A percentile compares a stretch with the other conserved stretches of the same genome.
These are phyloP conservation scores for Ochropacha duplaris DNA, from an alignment of 2,888 invertebrate species.

Conservation along the genomic window DNA sequence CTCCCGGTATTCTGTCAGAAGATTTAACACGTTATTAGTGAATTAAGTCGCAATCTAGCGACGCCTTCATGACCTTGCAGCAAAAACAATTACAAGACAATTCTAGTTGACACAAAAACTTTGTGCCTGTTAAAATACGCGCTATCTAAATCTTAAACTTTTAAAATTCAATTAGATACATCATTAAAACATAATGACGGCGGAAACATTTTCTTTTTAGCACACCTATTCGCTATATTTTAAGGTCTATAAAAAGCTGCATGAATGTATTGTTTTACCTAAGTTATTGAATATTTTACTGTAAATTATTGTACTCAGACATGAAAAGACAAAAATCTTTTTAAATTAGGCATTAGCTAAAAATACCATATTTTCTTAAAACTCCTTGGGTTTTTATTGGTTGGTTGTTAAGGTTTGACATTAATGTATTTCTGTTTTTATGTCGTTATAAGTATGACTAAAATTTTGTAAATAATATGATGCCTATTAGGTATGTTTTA, in stretches of 20 bases:
- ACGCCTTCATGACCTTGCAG: neutral
- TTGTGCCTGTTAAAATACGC: neutral
- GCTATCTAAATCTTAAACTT: neutral
- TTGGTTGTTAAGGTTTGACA: too few relatives aligned
- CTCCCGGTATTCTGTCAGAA: neutral
- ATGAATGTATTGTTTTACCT: too few relatives aligned
- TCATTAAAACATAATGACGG: neutral
- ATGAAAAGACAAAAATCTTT: too few relatives aligned
- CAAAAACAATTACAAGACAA: neutral
- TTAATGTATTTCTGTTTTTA: too few relatives aligned
- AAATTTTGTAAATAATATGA: too few relatives aligned
- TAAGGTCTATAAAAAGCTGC: neutral
- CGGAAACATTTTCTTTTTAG: neutral
- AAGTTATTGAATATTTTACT: neutral
- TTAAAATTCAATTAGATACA: neutral
- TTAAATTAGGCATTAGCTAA: neutral
- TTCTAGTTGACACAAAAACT: neutral
- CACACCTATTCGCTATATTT: neutral
- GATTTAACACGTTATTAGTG: neutral
- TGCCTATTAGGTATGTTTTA: neutral
- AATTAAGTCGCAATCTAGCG: neutral
- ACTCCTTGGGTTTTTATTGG: neutral
- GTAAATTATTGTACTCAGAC: too few relatives aligned
- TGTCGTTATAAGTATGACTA: too few relatives aligned
- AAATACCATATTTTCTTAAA: neutral